phyloP scores from a whole-genome alignment of 2,888 invertebrate genomes.

The Erpobdella octoculata region DNA sequence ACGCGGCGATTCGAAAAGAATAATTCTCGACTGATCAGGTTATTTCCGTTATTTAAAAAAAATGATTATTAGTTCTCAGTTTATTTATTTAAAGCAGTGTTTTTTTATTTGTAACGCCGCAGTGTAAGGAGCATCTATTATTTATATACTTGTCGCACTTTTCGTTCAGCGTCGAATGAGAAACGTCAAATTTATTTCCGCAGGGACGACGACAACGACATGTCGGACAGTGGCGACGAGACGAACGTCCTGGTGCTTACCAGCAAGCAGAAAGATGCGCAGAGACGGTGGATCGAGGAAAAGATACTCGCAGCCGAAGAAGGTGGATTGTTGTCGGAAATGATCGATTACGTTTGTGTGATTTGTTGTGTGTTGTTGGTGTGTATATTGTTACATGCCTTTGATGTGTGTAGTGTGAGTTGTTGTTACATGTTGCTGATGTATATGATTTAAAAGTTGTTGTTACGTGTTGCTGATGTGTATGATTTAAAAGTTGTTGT shows the following conservation, averaged over 20 bases:
- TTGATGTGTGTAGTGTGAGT: neutral
- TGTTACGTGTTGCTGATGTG: too few relatives aligned
- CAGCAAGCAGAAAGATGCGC: slow-evolving; percentile 69
- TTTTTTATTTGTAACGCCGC: neutral
- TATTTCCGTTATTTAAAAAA: neutral
- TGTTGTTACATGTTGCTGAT: neutral
- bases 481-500: neutral
- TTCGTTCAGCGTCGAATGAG: too few relatives aligned
- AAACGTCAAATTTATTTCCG: too few relatives aligned
- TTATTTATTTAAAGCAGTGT: neutral
- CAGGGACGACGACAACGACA: slow-evolving; percentile 71
- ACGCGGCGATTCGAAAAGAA: slow-evolving; percentile 46
- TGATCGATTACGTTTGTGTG: neutral
- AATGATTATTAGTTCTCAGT: neutral
- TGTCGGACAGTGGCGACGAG: slow-evolving; percentile 66
- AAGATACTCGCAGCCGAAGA: slow-evolving; percentile 69
- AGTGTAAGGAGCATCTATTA: neutral
- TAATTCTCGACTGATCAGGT: slow-evolving; percentile 63
- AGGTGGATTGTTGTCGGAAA: slow-evolving; percentile 42
- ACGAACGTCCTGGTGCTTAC: slow-evolving; percentile 71
- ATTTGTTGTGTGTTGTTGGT: neutral
- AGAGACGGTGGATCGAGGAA: slow-evolving; percentile 68
- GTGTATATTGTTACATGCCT: neutral
- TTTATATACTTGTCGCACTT: too few relatives aligned
- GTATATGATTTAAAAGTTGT: neutral